phyloP scores from a whole-genome alignment of 2,888 invertebrate genomes.

The Drosophila rellima region DNA sequence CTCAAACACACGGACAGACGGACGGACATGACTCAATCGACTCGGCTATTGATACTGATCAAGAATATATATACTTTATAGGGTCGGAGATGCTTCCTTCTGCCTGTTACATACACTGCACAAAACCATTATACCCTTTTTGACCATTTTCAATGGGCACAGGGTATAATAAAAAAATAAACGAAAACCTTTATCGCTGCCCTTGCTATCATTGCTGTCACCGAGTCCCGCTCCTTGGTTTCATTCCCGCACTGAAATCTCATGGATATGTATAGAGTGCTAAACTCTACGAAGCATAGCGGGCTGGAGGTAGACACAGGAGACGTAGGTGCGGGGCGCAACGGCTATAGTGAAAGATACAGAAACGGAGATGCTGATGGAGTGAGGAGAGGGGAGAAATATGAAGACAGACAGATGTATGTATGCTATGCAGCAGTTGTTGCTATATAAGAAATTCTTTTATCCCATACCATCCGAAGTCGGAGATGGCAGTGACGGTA shows the following conservation, averaged over 20 bases:
- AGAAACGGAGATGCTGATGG: background rate
- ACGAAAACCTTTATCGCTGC: conserved; percentile 58
- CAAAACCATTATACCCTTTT: too few species aligned
- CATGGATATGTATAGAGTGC: conserved; percentile 71
- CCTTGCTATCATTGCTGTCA: conserved; percentile 46
- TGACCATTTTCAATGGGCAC: too few species aligned
- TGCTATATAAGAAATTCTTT: conserved; percentile 79
- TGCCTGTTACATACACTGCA: too few species aligned
- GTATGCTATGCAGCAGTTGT: conserved; percentile 75
- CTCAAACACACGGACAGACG: too few species aligned
- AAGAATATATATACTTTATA: too few species aligned
- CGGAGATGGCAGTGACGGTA: conserved; percentile 10
- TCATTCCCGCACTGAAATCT: conserved; percentile 53
- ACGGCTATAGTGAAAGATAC: background rate
- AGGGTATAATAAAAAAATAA: too few species aligned
- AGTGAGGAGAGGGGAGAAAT: background rate
- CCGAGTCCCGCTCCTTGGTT: conserved; percentile 27
- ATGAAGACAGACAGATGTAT: conserved; percentile 42
- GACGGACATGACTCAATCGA: too few species aligned
- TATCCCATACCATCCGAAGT: conserved; percentile 62
- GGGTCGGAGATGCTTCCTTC: too few species aligned
- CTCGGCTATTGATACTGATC: too few species aligned
- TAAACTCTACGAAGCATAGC: conserved; percentile 21
- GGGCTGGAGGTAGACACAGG: conserved; percentile 2
- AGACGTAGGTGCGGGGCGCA: background rate